Conservation (phyloP, 2,797 vertebrate species). For the Myotis planiceps region DNA sequence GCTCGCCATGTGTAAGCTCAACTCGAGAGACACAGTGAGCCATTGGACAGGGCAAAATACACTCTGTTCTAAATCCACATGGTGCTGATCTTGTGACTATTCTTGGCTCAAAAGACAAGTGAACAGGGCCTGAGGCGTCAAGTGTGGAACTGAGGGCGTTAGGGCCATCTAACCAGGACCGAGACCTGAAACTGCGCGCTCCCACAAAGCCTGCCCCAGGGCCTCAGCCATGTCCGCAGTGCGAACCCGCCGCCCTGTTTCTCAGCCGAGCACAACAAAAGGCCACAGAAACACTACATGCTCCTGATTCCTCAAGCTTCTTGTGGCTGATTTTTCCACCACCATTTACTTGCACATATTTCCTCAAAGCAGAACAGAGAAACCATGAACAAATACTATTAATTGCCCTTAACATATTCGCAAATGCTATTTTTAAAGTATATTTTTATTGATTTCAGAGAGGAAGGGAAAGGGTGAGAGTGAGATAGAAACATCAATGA, state of each 20-base stretch:
- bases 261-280: neutral
- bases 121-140: neutral
- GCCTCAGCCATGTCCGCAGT: neutral
- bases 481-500: too few relatives aligned
- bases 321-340: neutral
- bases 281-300: neutral
- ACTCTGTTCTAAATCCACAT: conserved; percentile 11
- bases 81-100: conserved; percentile 34
- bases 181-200: neutral
- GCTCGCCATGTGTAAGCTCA: neutral
- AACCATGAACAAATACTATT: neutral
- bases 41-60: conserved; percentile 39
- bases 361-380: conserved; percentile 7
- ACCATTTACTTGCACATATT: neutral
- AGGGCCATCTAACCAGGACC: neutral
- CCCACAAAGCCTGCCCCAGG: neutral
- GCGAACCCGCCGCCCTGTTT: neutral
- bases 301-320: neutral
- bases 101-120: conserved; percentile 35
- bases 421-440: neutral
- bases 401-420: neutral
- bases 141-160: neutral
- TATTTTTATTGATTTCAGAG: too few relatives aligned
- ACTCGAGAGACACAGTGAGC: conserved; percentile 26
- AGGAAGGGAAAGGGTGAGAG: too few relatives aligned